Evolutionary conservation across 2,113 vertebrate genomes (phyloP).

Genomic region (Beaufortia kweichowensis): DNA sequence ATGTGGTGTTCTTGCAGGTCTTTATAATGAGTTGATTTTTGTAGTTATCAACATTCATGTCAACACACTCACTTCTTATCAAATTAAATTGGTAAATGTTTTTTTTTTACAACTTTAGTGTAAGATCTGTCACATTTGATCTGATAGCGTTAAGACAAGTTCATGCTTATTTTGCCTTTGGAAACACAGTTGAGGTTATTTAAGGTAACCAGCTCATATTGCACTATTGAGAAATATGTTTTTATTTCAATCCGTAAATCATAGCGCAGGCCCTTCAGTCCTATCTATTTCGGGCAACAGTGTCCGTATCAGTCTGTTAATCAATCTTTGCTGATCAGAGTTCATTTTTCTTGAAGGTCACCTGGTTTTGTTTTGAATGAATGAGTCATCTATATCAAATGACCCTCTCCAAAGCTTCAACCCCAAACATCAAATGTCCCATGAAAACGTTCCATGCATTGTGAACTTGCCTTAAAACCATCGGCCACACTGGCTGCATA

Average conservation of each 20-base stretch:
- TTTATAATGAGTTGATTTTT: too few relatives aligned
- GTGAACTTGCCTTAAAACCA: too few relatives aligned
- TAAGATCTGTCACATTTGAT: background rate
- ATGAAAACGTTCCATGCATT: too few relatives aligned
- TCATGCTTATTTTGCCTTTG: constrained; percentile 19
- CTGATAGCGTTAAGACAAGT: background rate
- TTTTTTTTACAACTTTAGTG: too few relatives aligned
- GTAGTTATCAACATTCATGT: too few relatives aligned
- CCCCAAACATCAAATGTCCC: too few relatives aligned
- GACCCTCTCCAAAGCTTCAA: constrained; percentile 12
- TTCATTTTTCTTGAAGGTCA: constrained; percentile 27
- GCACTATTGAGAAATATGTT: constrained; percentile 25
- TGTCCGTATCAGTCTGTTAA: constrained; percentile 40
- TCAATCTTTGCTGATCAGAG: constrained; percentile 29
- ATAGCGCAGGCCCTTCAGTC: background rate
- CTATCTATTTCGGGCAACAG: constrained; percentile 17
- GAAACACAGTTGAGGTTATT: background rate
- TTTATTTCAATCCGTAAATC: constrained; percentile 29
- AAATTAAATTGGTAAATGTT: background rate
- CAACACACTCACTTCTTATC: background rate
- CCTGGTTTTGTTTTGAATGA: constrained; percentile 27
- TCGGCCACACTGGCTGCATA: background rate
- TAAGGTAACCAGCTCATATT: constrained; percentile 10
- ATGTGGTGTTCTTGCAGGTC: too few relatives aligned
- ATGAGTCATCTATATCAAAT: constrained; percentile 47